Conservation (phyloP, 2,113 vertebrate species). For the Struthio camelus region DNA sequence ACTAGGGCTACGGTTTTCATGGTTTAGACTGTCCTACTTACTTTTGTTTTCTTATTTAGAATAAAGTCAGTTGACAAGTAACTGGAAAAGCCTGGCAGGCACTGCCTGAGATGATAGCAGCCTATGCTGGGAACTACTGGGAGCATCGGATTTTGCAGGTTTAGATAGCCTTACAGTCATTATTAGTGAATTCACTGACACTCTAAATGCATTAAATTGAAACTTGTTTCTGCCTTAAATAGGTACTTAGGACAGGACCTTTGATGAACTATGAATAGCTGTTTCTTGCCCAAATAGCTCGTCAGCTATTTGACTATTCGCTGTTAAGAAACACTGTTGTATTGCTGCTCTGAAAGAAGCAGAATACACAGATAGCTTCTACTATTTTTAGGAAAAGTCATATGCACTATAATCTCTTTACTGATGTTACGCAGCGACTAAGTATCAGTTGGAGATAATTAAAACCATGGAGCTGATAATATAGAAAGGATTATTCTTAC, state of each 20-base stretch:
- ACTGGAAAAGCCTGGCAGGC: background rate
- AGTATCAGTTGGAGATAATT: background rate
- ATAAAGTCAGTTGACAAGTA: background rate
- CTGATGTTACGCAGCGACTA: background rate
- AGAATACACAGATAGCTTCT: background rate
- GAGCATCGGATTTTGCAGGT: background rate
- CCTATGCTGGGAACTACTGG: background rate
- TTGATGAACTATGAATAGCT: background rate
- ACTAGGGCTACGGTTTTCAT: background rate
- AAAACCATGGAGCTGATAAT: background rate
- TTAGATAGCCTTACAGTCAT: accelerated
- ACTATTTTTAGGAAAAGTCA: background rate
- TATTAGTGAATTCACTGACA: background rate
- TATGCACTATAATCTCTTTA: background rate
- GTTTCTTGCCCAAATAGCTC: background rate
- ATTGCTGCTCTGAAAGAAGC: background rate
- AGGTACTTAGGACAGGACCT: background rate
- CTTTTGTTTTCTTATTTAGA: background rate
- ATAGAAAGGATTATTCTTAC: background rate
- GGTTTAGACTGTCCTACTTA: background rate
- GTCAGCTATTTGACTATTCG: background rate
- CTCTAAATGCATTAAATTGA: background rate
- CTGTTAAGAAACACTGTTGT: background rate
- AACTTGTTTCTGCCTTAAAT: background rate
- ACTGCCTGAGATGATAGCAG: accelerated